Evolutionary conservation across 1,140 invertebrate species (phyloP), one percentile per base, ranked within the genome.

Genomic region (Brachionus rotundiformis): DNA sequence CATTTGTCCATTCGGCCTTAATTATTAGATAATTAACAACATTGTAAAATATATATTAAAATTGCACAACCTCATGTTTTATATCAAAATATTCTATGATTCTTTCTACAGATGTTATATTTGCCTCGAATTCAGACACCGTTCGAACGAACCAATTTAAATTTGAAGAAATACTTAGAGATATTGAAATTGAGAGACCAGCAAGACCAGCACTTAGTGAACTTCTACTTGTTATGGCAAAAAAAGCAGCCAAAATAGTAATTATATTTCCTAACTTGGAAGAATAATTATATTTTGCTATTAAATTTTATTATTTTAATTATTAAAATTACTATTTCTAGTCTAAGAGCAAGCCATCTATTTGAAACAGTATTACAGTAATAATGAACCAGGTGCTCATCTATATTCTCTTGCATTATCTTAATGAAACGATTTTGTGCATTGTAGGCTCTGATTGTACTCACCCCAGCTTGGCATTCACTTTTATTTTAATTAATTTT

Each of bases 31-130:
- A n/a, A n/a, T n/a, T n/a, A n/a, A n/a, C n/a, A n/a, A n/a, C n/a
- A n/a, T n/a, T n/a, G n/a, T n/a, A n/a, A n/a, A n/a, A n/a, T n/a
- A n/a, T n/a, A n/a, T n/a, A n/a, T n/a, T n/a, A n/a, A 27, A 54
- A 39, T 54, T 36, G 8, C 1, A 36, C 7, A 19, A 77, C 75
- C 85, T 90, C 90, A 31, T 86, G 86, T 76, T 90, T 89, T 0
- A 93, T 93, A 87, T 96, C 94, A 1, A 93, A 92, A 86, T 98
- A 98, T 86, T 98, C 96, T 86, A 95, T 95, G 83, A 99, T 95
- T 87, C 96, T 91, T 88, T 99, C 96, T 1, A 98, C 95, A 13
- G 95, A 94, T 0, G 98, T 96, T 83, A 98, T 98, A 86, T 98
- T 98, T 0, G 95, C 96, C 90, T 98, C 96, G 31, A 98, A 92